A percentile compares a stretch with the other conserved stretches of the same genome.
phyloP scores from a whole-genome alignment of 2,888 invertebrate species.

The Drosophila fungiperda region DNA sequence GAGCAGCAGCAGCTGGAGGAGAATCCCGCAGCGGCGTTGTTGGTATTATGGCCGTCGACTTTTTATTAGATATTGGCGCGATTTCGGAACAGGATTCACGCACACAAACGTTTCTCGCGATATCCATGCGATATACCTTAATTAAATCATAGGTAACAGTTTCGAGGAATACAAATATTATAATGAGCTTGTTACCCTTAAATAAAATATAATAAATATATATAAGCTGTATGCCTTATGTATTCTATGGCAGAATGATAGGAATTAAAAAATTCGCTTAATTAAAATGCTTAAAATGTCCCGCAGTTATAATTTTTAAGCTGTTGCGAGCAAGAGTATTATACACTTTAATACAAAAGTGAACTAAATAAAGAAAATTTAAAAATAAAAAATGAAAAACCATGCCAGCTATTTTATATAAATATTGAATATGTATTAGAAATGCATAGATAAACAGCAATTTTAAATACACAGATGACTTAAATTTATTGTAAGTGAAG shows the following conservation, averaged over 20 bases:
- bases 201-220: background rate
- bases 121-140: conserved; percentile 90
- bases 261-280: conserved; percentile 3
- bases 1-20: conserved; percentile 14
- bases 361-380: background rate
- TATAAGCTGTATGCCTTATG: background rate
- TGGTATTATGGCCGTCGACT: conserved; percentile 14
- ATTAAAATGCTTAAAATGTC: conserved; percentile 62
- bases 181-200: background rate
- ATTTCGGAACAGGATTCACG: conserved; percentile 85
- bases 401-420: background rate
- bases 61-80: conserved; percentile 38
- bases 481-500: background rate
- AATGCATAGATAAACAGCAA: background rate
- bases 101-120: conserved; percentile 91
- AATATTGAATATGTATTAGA: background rate
- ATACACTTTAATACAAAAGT: conserved; percentile 1
- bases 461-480: background rate
- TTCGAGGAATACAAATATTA: background rate
- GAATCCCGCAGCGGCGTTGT: conserved; percentile 30
- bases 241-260: background rate
- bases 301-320: background rate
- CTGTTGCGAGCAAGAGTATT: background rate
- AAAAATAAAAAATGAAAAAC: background rate
- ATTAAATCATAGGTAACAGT: background rate